phyloP scores from a whole-genome alignment of 2,888 invertebrate genomes.

The Torymus tubicola region DNA sequence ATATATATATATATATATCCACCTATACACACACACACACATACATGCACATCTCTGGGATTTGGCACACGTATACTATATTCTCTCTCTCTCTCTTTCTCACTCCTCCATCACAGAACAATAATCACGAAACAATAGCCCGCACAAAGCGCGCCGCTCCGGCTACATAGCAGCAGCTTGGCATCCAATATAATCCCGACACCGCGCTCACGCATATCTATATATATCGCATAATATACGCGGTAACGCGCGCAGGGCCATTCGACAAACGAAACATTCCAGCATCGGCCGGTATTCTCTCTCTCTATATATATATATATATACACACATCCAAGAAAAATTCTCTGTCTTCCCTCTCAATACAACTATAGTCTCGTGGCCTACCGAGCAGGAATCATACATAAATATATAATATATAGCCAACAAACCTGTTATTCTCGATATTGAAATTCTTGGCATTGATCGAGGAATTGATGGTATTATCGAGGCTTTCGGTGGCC shows the following conservation, averaged over 20 bases:
- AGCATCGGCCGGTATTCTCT: conserved; percentile 1
- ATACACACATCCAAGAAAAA: not conserved
- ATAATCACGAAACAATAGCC: too few relatives aligned
- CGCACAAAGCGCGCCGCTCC: too few relatives aligned
- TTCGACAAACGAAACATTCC: conserved; percentile 16
- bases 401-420: not conserved
- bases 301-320: not conserved
- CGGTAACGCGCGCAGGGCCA: not conserved
- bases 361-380: not conserved
- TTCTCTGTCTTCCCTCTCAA: not conserved
- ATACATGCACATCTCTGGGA: too few relatives aligned
- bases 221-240: conserved; percentile 16
- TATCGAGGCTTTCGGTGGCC: conserved; percentile 72
- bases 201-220: not conserved
- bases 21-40: too few relatives aligned
- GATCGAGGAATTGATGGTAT: conserved; percentile 73
- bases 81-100: not conserved
- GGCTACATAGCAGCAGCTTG: conserved; percentile 7
- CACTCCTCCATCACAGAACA: too few relatives aligned
- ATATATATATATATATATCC: too few relatives aligned
- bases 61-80: conserved; percentile 1
- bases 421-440: conserved; percentile 78
- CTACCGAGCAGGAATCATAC: not conserved
- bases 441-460: conserved; percentile 80
- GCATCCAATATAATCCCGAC: conserved; percentile 31